phyloP scores from a whole-genome alignment of 1,140 invertebrate species.

The Drosophila saltans region DNA sequence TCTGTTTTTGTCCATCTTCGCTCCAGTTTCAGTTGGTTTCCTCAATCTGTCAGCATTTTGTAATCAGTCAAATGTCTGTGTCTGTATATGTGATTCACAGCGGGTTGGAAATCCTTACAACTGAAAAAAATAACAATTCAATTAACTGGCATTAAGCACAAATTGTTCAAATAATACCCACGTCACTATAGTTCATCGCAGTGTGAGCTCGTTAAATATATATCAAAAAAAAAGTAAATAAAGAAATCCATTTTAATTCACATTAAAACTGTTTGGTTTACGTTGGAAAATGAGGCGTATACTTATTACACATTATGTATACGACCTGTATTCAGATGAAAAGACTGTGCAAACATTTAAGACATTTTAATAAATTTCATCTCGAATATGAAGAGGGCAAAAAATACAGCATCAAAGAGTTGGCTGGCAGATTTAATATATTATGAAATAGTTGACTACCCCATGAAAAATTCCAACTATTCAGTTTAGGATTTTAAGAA shows the following conservation, averaged over 20 bases:
- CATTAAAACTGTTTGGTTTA: conserved; percentile 32
- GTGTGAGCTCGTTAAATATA: not conserved
- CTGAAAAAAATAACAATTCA: conserved; percentile 43
- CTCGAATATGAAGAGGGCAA: not conserved
- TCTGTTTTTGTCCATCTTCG: not conserved
- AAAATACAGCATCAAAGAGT: not conserved
- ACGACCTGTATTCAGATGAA: not conserved
- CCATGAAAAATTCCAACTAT: too few relatives aligned
- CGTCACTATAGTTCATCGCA: not conserved
- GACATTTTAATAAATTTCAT: not conserved
- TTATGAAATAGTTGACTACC: too few relatives aligned
- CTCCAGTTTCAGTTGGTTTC: not conserved
- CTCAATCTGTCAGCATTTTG: conserved; percentile 31
- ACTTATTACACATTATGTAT: conserved; percentile 27
- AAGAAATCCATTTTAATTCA: conserved; percentile 17
- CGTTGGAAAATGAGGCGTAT: conserved; percentile 45
- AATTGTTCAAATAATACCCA: conserved; percentile 7
- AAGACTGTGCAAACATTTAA: conserved; percentile 10
- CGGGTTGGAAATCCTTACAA: conserved; percentile 16
- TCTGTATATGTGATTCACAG: conserved; percentile 7
- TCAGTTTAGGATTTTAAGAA: too few relatives aligned
- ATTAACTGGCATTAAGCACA: conserved; percentile 52
- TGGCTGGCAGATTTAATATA: not conserved
- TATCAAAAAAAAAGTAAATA: not conserved
- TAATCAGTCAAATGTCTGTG: conserved; percentile 24